Conservation (phyloP, 2,797 vertebrate species). For the Leuciscus waleckii region DNA sequence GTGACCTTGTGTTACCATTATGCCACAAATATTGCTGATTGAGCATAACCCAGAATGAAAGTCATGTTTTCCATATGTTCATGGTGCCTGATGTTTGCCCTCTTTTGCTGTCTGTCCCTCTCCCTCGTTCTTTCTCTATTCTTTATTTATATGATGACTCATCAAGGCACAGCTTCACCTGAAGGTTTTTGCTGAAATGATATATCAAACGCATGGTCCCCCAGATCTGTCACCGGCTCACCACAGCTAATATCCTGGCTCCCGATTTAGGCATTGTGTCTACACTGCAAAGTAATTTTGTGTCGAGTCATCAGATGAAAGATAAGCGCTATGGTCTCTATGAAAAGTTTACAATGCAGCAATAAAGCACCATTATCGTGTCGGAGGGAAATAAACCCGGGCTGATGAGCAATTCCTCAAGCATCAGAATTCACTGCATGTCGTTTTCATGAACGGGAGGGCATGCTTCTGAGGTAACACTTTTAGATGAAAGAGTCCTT, state of each 20-base stretch:
- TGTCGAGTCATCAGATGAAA: constrained; percentile 47
- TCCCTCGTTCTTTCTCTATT: constrained; percentile 19
- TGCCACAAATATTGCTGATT: neutral
- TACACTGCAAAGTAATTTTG: constrained; percentile 51
- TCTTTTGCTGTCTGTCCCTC: neutral
- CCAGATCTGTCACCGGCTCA: constrained; percentile 37
- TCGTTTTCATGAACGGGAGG: constrained; percentile 18
- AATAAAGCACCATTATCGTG: constrained; percentile 49
- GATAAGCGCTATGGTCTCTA: constrained; percentile 38
- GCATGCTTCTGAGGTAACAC: constrained; percentile 23
- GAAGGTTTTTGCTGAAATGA: constrained; percentile 48
- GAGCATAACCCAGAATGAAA: constrained; percentile 43
- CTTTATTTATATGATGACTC: constrained; percentile 46
- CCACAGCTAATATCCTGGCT: constrained; percentile 46
- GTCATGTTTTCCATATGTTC: constrained; percentile 42
- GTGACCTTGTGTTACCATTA: neutral
- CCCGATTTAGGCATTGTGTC: constrained; percentile 49
- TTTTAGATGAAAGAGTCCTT: constrained; percentile 46
- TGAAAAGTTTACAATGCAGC: constrained; percentile 46
- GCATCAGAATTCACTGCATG: constrained; percentile 24
- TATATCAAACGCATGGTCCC: constrained; percentile 44
- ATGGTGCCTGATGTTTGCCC: neutral
- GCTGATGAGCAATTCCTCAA: constrained; percentile 27
- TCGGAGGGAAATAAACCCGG: constrained; percentile 12
- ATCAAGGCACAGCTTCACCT: constrained; percentile 46